Base-by-base conservation (phyloP, 2,888 invertebrate species). In the Lordiphosa fenestrarum region DNA sequence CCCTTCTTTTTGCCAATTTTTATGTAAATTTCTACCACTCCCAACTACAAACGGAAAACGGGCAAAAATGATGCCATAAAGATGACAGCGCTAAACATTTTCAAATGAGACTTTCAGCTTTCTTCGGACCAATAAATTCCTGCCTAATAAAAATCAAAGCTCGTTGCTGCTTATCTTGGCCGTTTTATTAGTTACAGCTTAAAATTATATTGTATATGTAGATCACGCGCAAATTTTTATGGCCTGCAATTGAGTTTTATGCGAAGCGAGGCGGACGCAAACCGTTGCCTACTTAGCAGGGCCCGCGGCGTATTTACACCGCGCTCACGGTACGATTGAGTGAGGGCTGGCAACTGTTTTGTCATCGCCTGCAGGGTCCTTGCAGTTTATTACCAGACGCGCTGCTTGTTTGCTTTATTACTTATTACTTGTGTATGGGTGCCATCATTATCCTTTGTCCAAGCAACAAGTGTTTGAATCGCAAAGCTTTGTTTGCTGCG, bases 381-480 rank as follows among this genome's bases (percentile, higher is more conserved):
- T 60, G 65, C 65, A 74, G 62, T 78, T 76, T 78, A 78, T 74
- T 69, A 65, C 75, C 57, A 57, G 53, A 44, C 35, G 46, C 44
- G 52, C 38, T 33, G 59, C 48, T 57, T 78, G 75, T 76, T 82
- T 78, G 69, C 66, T 74, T 82, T 76, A 82, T 62, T 62, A 67
- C 82, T 82, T 76, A 82, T 63, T 61, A 59, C 42, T 47, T 12
- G 23, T 30, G 6, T 7, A 36, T 44, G 15, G 39, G 35, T 40
- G 42, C 70, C 69, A 62, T 83, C 62, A 83, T 81, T 84, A 84
- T 80, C 69, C 81, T 73, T 80, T 80, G 83, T 63, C 71, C 66
- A 66, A 64, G 84, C 85, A 85, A 85, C 85, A 85, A 85, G 85
- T 85, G 86, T 67, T 73, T 64, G 72, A 83, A 80, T 75, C 76